Evolutionary conservation across 2,113 vertebrate species (phyloP).

Genomic region (Hiodon alosoides): DNA sequence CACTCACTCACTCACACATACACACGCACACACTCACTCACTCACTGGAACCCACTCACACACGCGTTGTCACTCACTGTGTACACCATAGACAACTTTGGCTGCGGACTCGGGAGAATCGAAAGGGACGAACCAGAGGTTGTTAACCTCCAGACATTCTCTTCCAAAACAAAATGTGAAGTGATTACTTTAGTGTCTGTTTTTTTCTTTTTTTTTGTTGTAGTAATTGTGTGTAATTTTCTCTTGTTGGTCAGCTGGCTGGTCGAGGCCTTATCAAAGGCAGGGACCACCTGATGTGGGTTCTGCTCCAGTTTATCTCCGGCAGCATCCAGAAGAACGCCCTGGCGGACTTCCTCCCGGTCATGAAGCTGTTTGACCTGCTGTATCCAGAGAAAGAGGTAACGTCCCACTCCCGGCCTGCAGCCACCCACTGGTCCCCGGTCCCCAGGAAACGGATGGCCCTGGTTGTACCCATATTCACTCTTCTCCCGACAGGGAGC

Average conservation of each 20-base stretch:
- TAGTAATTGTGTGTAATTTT: background rate
- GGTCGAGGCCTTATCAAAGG: slow-evolving; percentile 97
- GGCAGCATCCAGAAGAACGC: slow-evolving; percentile 98
- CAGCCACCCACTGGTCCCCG: no score
- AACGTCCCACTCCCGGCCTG: slow-evolving; percentile 34
- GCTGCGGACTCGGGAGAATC: no score
- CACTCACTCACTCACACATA: no score
- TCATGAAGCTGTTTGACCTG: slow-evolving; percentile 98
- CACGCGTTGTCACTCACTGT: no score
- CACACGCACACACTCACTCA: no score
- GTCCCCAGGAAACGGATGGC: background rate
- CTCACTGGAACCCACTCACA: no score
- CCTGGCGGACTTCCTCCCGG: slow-evolving; percentile 90
- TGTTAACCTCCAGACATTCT: no score
- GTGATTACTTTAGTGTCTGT: background rate
- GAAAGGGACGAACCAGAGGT: no score
- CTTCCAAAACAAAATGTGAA: no score
- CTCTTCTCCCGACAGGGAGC: no score
- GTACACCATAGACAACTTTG: no score
- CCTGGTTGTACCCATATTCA: background rate
- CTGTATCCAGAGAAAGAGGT: slow-evolving; percentile 98
- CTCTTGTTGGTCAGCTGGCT: slow-evolving; percentile 75
- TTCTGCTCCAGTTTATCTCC: slow-evolving; percentile 95
- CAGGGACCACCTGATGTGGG: slow-evolving; percentile 98
- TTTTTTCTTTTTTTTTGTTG: no score